These are phyloP conservation scores for Tringa solitaria DNA, from an alignment of 2,113 vertebrate species.

Conservation along the genomic window DNA sequence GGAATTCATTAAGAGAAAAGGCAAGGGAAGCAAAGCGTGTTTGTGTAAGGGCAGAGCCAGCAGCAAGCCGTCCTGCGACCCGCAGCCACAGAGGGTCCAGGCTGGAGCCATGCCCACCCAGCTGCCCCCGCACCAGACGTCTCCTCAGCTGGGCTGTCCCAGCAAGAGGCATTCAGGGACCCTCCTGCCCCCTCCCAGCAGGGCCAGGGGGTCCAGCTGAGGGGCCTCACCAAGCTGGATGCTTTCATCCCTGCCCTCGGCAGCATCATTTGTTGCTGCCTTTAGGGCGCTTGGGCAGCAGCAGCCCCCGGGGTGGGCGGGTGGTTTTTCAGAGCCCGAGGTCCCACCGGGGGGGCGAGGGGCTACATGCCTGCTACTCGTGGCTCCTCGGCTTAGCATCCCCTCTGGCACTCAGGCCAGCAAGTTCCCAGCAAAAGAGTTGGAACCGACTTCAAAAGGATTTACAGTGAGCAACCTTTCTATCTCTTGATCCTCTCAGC, in stretches of 20 bases:
- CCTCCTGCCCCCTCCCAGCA: neutral
- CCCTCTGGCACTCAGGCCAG: neutral
- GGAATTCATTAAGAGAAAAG: slow-evolving; percentile 59
- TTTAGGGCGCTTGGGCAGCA: neutral
- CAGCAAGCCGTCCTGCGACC: neutral
- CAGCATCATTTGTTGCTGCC: neutral
- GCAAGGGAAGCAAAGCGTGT: slow-evolving; percentile 20
- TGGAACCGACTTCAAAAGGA: slow-evolving; percentile 62
- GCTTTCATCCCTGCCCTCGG: neutral
- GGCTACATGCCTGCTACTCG: neutral
- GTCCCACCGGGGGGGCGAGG: neutral
- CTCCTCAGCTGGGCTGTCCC: neutral
- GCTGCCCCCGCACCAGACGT: neutral
- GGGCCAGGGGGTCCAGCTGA: neutral
- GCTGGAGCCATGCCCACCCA: neutral
- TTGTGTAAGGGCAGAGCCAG: slow-evolving; percentile 38
- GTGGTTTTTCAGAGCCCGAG: neutral
- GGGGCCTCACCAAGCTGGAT: neutral
- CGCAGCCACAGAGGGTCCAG: neutral
- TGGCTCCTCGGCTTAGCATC: neutral
- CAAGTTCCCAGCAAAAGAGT: slow-evolving; percentile 35
- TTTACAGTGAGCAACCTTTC: slow-evolving; percentile 51
- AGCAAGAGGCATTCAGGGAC: accelerated
- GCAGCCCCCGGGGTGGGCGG: neutral
- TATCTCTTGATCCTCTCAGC: slow-evolving; percentile 61